Evolutionary conservation across 64 coral and sea anemone species (phyloP).

Genomic region (Platygyra sinensis): DNA sequence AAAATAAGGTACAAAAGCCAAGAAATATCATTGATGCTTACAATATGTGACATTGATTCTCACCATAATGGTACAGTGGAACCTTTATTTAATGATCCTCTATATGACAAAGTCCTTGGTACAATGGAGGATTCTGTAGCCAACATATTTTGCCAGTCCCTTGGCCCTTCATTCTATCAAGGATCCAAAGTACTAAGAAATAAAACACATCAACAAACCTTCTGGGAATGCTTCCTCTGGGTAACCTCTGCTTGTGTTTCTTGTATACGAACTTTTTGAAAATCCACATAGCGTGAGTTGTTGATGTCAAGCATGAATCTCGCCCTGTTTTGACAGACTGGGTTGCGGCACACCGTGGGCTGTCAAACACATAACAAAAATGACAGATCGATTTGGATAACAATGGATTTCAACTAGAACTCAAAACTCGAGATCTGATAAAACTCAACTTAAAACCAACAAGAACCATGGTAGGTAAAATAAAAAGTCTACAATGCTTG

Average conservation of each 20-base stretch:
- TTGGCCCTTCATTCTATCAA: no score
- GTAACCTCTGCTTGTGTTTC: conserved; percentile 98
- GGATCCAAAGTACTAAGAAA: neutral
- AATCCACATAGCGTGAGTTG: conserved; percentile 98
- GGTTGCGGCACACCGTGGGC: conserved; percentile 97
- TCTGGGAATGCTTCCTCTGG: conserved; percentile 95
- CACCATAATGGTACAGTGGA: no score
- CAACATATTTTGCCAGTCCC: neutral
- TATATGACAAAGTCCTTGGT: neutral
- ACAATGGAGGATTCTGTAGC: neutral
- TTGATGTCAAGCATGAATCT: conserved; percentile 98
- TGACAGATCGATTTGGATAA: neutral
- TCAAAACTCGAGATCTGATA: no score
- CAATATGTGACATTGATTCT: no score
- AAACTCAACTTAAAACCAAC: no score
- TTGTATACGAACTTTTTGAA: conserved; percentile 98
- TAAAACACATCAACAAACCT: conserved; percentile 57
- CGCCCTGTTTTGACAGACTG: conserved; percentile 96
- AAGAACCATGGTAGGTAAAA: neutral
- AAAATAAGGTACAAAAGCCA: no score
- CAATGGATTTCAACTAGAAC: no score
- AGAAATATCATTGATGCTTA: no score
- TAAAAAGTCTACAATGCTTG: neutral
- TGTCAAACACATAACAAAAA: conserved; percentile 37
- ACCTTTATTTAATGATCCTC: neutral